phyloP scores from a whole-genome alignment of 1,140 invertebrate genomes.

The Drosophila bocqueti region DNA sequence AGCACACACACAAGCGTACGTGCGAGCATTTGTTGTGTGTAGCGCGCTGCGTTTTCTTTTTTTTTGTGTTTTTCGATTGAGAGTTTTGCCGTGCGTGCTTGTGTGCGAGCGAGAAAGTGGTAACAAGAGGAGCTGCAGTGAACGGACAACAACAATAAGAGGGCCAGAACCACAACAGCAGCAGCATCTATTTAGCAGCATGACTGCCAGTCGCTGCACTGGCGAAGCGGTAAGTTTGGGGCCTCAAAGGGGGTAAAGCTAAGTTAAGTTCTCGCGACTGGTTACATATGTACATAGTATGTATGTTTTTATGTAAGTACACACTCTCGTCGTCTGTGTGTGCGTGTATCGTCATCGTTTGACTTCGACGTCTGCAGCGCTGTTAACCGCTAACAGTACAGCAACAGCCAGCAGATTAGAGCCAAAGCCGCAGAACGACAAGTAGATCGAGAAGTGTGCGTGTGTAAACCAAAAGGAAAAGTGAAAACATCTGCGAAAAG shows the following conservation, averaged over 20 bases:
- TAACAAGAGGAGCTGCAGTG: slow-evolving; percentile 21
- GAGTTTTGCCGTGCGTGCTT: slow-evolving; percentile 15
- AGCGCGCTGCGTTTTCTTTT: slow-evolving; percentile 53
- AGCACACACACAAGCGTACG: slow-evolving; percentile 22
- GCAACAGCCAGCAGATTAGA: slow-evolving; percentile 32
- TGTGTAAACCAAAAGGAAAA: slow-evolving; percentile 2
- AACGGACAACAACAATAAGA: slow-evolving; percentile 35
- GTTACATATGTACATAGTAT: slow-evolving; percentile 24
- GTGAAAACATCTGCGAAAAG: slow-evolving; percentile 19
- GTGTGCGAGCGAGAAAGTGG: slow-evolving; percentile 42
- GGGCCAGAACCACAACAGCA: slow-evolving; percentile 20
- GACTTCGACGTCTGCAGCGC: slow-evolving; percentile 17
- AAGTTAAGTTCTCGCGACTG: slow-evolving; percentile 13
- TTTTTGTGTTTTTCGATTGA: slow-evolving; percentile 17
- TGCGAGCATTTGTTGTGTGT: slow-evolving; percentile 44
- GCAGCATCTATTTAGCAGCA: slow-evolving; percentile 13
- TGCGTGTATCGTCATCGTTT: slow-evolving; percentile 19
- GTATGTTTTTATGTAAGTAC: slow-evolving; percentile 37
- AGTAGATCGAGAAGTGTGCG: background rate
- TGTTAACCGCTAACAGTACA: slow-evolving; percentile 57
- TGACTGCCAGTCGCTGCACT: slow-evolving; percentile 45
- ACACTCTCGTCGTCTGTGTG: slow-evolving; percentile 16
- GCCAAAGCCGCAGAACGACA: slow-evolving; percentile 8
- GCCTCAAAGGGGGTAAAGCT: slow-evolving; percentile 2
- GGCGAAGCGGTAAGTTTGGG: slow-evolving; percentile 62